Conservation (phyloP, 1,140 invertebrate species). For the Drosophila lacteicornis region DNA sequence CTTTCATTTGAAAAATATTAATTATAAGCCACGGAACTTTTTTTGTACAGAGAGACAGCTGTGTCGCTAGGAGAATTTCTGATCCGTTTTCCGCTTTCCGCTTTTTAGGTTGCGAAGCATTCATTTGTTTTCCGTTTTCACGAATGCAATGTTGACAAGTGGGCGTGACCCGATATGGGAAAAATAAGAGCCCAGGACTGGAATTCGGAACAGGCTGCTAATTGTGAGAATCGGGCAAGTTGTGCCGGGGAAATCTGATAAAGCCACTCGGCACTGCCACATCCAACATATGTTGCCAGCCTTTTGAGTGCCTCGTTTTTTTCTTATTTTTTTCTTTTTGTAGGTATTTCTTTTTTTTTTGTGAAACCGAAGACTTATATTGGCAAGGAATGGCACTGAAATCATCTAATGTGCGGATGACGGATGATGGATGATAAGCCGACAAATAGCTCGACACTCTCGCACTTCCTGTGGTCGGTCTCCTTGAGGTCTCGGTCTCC, state of each 20-base stretch:
- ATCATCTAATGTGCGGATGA: conserved; percentile 61
- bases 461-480: conserved; percentile 58
- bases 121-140: conserved; percentile 28
- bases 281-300: conserved; percentile 57
- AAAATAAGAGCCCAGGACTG: conserved; percentile 21
- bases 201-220: conserved; percentile 29
- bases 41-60: conserved; percentile 25
- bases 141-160: conserved; percentile 71
- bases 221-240: conserved; percentile 51
- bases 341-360: neutral
- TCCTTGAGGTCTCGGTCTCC: conserved; percentile 61
- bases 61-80: conserved; percentile 46
- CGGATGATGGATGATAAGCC: conserved; percentile 72
- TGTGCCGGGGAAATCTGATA: conserved; percentile 44
- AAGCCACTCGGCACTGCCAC: conserved; percentile 10
- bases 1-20: conserved; percentile 79
- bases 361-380: conserved; percentile 69
- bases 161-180: conserved; percentile 47
- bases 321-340: neutral
- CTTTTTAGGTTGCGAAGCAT: conserved; percentile 7
- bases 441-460: conserved; percentile 62
- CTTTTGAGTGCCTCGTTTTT: neutral
- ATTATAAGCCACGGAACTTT: conserved; percentile 62
- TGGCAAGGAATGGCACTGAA: conserved; percentile 39
- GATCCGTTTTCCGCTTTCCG: conserved; percentile 33